Evolutionary conservation across 2,888 invertebrate species (phyloP).

Genomic region (Leptarthrus brevirostris): DNA sequence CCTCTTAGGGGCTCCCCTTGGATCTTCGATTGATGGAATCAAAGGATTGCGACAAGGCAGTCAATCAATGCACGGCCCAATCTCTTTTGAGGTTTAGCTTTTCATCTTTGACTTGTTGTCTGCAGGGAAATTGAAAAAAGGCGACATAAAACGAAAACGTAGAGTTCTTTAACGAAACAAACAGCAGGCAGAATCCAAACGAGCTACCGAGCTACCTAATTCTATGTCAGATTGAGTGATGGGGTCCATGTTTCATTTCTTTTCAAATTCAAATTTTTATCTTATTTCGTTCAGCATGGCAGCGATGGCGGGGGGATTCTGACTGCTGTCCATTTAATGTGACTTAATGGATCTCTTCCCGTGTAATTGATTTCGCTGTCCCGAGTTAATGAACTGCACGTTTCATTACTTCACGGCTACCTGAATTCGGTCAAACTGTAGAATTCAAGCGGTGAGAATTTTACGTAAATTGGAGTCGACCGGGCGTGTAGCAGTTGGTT

Average conservation of each 20-base stretch:
- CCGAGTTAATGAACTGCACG: conserved; percentile 50
- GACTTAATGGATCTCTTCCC: conserved; percentile 42
- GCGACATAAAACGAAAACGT: not conserved
- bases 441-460: conserved; percentile 16
- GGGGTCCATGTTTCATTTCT: conserved; percentile 32
- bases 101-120: conserved; percentile 31
- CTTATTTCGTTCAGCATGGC: not conserved
- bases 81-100: conserved; percentile 6
- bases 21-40: conserved; percentile 15
- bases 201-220: conserved; percentile 34
- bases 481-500: conserved; percentile 4
- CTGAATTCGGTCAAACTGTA: conserved; percentile 16
- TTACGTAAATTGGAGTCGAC: conserved; percentile 17
- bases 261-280: conserved; percentile 40
- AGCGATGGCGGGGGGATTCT: not conserved
- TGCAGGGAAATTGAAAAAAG: conserved; percentile 16
- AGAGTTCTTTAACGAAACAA: conserved; percentile 23
- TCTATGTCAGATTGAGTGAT: conserved; percentile 41
- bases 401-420: conserved; percentile 29
- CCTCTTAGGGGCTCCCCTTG: not conserved
- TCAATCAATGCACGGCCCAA: conserved; percentile 35
- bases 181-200: conserved; percentile 19
- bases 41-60: conserved; percentile 40
- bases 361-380: conserved; percentile 49
- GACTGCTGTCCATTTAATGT: not conserved